Evolutionary conservation across 1,140 invertebrate species (phyloP).

Genomic region (Rhagoletis zephyria): DNA sequence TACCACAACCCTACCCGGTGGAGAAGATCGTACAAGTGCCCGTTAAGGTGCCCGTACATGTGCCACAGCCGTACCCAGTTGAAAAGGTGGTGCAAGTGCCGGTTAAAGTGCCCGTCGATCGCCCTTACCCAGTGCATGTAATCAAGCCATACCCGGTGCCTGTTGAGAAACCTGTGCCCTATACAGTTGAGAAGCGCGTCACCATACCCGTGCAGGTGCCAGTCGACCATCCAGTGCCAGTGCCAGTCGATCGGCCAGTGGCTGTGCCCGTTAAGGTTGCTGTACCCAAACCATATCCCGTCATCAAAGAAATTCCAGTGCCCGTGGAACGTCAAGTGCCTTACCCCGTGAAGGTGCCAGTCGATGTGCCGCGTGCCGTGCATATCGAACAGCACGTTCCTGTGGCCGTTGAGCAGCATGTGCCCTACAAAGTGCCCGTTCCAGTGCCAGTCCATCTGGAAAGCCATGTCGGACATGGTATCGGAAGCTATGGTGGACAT

Average conservation of each 20-base stretch:
- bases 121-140: conserved; percentile 75
- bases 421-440: conserved; percentile 78
- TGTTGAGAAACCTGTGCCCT: conserved; percentile 77
- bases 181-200: conserved; percentile 77
- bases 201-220: conserved; percentile 77
- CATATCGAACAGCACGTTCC: conserved; percentile 78
- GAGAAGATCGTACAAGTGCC: conserved; percentile 69
- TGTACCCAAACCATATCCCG: conserved; percentile 75
- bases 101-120: conserved; percentile 75
- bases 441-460: conserved; percentile 76
- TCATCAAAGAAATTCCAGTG: conserved; percentile 76
- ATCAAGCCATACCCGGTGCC: conserved; percentile 73
- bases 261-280: conserved; percentile 75
- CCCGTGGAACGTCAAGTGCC: conserved; percentile 78
- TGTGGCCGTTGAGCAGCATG: conserved; percentile 76
- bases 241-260: conserved; percentile 76
- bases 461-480: conserved; percentile 64
- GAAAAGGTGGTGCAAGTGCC: conserved; percentile 70
- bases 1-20: conserved; percentile 74
- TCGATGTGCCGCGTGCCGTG: conserved; percentile 77
- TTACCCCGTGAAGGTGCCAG: conserved; percentile 77
- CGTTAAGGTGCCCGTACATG: conserved; percentile 75
- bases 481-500: conserved; percentile 57
- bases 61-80: conserved; percentile 74
- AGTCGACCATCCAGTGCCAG: conserved; percentile 77